Evolutionary conservation across 2,888 invertebrate species (phyloP), one percentile per base, ranked within the genome.

Genomic region (Danaus chrysippus): DNA sequence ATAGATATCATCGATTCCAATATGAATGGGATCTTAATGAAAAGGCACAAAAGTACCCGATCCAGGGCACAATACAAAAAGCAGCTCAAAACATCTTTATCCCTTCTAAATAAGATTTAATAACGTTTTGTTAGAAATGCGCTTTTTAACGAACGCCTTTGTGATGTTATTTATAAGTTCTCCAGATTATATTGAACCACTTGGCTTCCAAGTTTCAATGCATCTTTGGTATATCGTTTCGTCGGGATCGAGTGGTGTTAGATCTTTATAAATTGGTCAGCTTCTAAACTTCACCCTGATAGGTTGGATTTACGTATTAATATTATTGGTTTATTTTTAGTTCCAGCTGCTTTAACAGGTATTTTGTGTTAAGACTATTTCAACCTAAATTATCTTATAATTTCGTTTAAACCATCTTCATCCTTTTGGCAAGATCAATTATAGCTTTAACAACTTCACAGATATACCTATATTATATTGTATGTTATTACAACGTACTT

Each of bases 121-220:
- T 87, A 88, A 87, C 82, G 82, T 87, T 88, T 85, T 85, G 83
- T 87, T 79, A 77, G 75, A 74, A 79, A 81, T 84, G 87, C 81
- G 84, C 86, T 83, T 87, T 86, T 86, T 77, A 76, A 81, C 75
- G 71, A 80, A 77, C 74, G 75, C 79, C 82, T 81, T 83, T 82
- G 82, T 83, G 75, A 76, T 75, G 70, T 70, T 75, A 75, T 76
- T 82, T 77, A 72, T 76, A 44, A 67, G 61, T 71, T 56, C 65
- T 55, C 86, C 84, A 83, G 61, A 71, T 71, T 72, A 66, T 42
- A 54, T 53, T 65, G 72, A 68, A 59, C 74, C 66, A 54, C 67
- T 61, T 42, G 15, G 46, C 59, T 58, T 67, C 63, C 58, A 57
- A 59, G 59, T 63, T 60, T 71, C 54, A 63, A 66, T 65, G 55